Evolutionary conservation across 2,888 invertebrate species (phyloP).

Genomic region (Agapetus fuscipes): DNA sequence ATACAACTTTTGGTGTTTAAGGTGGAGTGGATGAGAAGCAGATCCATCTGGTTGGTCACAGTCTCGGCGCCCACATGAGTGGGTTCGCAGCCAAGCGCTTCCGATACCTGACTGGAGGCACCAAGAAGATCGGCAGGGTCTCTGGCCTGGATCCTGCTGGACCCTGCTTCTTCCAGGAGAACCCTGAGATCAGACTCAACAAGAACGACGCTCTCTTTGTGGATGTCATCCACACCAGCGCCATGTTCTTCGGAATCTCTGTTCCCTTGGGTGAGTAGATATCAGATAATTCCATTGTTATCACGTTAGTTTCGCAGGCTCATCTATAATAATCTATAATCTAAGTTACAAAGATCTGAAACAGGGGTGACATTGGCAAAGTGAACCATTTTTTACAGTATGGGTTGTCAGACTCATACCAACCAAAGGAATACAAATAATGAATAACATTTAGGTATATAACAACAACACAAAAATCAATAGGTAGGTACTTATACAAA

Average conservation of each 20-base stretch:
- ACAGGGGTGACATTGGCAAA: no score
- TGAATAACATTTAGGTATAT: no score
- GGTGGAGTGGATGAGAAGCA: neutral
- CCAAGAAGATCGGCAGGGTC: neutral
- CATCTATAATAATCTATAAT: neutral
- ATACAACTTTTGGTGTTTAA: neutral
- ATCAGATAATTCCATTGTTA: neutral
- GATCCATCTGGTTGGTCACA: neutral
- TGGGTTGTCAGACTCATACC: no score
- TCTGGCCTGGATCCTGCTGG: neutral
- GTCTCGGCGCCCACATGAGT: neutral
- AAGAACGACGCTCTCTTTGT: neutral
- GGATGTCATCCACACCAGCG: constrained; percentile 1
- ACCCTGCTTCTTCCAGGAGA: neutral
- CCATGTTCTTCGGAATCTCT: neutral
- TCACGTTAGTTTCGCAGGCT: neutral
- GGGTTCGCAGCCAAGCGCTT: neutral
- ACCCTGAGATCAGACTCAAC: neutral
- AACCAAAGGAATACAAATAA: no score
- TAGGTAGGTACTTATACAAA: no score
- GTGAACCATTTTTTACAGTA: no score
- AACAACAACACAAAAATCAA: no score
- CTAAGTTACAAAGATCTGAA: no score
- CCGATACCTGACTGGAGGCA: neutral
- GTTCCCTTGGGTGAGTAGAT: neutral